phyloP scores from a whole-genome alignment of 2,113 vertebrate genomes.

The Tetrax tetrax region DNA sequence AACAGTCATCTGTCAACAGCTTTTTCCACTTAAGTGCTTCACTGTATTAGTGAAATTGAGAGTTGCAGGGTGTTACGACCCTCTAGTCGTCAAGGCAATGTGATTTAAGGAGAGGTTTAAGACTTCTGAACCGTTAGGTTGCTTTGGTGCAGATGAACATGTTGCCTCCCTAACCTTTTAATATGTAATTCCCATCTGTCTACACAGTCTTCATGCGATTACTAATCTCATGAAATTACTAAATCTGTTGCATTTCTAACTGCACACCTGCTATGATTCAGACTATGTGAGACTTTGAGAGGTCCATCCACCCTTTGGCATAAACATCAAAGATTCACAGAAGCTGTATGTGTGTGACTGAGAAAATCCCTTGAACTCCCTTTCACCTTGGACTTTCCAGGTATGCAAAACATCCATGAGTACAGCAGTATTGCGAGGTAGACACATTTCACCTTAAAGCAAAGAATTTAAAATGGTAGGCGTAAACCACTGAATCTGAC shows the following conservation, averaged over 20 bases:
- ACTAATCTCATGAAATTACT: background rate
- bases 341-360: background rate
- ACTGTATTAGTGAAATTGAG: conserved; percentile 19
- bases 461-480: background rate
- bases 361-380: background rate
- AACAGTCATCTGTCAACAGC: conserved; percentile 26
- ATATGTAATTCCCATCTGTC: background rate
- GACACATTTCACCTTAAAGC: background rate
- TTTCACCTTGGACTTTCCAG: background rate
- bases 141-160: background rate
- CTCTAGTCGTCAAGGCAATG: background rate
- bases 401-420: background rate
- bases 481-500: background rate
- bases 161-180: background rate
- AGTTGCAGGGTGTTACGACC: background rate
- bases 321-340: background rate
- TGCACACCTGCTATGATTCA: background rate
- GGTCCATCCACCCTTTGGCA: background rate
- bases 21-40: conserved; percentile 16
- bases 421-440: background rate
- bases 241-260: background rate
- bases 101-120: conserved; percentile 9
- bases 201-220: background rate
- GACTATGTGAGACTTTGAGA: background rate
- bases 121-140: background rate